These are phyloP conservation scores for Ephestia elutella DNA, from an alignment of 1,140 invertebrate genomes.

Conservation along the genomic window DNA sequence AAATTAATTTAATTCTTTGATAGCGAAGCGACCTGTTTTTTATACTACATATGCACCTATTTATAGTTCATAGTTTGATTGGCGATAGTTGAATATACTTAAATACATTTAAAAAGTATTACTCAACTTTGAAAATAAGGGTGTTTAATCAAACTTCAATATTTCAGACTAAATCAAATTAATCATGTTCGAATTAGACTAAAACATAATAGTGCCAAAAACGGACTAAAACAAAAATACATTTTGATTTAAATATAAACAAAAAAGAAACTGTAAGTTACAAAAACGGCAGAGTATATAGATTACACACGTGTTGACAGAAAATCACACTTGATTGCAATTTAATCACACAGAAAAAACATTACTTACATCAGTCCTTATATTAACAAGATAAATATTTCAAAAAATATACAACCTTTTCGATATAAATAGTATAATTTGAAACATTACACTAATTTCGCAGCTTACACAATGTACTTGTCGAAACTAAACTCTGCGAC, in stretches of 20 bases:
- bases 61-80: no score
- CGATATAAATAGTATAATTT: neutral
- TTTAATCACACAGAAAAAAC: neutral
- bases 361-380: neutral
- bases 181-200: no score
- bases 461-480: neutral
- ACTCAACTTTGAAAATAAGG: no score
- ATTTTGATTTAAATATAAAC: no score
- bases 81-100: no score
- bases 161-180: no score
- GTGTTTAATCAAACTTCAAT: no score
- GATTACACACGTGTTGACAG: neutral
- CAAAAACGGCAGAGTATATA: neutral
- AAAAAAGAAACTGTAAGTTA: neutral
- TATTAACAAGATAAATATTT: neutral
- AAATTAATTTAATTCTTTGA: neutral
- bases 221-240: no score
- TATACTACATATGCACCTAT: no score
- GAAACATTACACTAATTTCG: neutral
- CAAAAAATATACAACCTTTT: slow-evolving; percentile 2
- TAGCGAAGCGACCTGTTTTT: no score
- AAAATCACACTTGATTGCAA: neutral
- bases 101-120: no score
- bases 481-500: neutral
- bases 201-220: no score